Evolutionary conservation across 2,888 invertebrate species (phyloP).

Genomic region (Microchrysa polita): DNA sequence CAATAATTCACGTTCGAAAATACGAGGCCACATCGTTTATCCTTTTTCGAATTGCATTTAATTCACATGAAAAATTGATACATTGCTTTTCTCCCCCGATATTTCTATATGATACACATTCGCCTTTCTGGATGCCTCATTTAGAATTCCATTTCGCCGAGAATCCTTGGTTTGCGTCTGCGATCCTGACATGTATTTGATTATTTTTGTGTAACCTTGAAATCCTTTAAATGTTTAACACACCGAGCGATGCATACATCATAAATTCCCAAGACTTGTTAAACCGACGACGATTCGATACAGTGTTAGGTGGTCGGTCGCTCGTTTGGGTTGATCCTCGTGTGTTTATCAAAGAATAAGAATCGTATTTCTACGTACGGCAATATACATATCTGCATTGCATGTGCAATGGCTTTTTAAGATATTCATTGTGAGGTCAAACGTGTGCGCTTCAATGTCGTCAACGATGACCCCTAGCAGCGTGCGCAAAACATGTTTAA

Average conservation of each 20-base stretch:
- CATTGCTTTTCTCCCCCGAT: no score
- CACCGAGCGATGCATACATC: background rate
- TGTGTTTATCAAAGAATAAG: no score
- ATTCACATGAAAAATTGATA: no score
- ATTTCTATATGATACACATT: no score
- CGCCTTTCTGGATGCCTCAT: background rate
- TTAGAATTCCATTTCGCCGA: background rate
- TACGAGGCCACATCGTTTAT: no score
- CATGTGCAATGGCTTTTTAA: conserved; percentile 9
- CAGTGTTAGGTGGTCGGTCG: no score
- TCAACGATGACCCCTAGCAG: conserved; percentile 18
- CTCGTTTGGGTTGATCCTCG: no score
- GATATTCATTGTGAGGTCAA: conserved; percentile 29
- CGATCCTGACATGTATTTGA: no score
- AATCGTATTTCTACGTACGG: no score
- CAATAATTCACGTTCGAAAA: no score
- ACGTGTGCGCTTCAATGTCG: conserved; percentile 22
- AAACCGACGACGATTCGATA: background rate
- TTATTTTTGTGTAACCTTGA: background rate
- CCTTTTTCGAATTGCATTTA: no score
- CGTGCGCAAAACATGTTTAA: conserved; percentile 31
- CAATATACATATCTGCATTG: background rate
- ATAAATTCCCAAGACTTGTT: background rate
- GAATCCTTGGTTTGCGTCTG: background rate
- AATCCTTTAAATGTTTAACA: background rate